Evolutionary conservation across 2,113 vertebrate species (phyloP).

Genomic region (Climacteris rufus): DNA sequence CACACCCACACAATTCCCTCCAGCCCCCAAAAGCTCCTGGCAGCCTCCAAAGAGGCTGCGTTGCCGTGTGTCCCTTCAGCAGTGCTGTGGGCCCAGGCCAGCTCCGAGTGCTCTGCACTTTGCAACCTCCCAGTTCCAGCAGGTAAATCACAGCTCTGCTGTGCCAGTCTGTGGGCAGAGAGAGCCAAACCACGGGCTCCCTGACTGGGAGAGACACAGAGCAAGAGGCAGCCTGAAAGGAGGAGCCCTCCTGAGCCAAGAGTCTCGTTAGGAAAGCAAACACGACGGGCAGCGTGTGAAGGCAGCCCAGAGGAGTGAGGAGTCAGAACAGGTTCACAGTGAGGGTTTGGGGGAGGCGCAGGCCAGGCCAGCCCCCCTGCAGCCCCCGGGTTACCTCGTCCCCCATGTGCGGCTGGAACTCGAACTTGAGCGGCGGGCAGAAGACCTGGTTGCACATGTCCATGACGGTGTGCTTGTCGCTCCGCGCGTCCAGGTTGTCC

Average conservation of each 20-base stretch:
- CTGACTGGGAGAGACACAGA: neutral
- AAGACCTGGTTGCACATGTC: conserved; percentile 99
- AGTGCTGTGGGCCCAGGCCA: neutral
- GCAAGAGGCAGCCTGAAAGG: neutral
- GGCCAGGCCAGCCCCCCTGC: neutral
- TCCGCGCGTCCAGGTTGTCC: conserved; percentile 93
- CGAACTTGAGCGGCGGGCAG: conserved; percentile 95
- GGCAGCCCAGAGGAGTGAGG: neutral
- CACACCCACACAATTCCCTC: neutral
- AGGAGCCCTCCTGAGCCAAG: neutral
- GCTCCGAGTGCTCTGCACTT: neutral
- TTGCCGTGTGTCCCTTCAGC: neutral
- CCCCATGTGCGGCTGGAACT: conserved; percentile 98
- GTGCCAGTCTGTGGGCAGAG: neutral
- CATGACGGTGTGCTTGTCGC: conserved; percentile 98
- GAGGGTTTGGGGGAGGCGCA: neutral
- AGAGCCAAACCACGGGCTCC: neutral
- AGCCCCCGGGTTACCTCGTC: conserved; percentile 81
- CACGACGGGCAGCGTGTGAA: rapidly evolving
- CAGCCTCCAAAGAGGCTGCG: neutral
- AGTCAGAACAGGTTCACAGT: neutral
- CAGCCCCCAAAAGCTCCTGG: neutral
- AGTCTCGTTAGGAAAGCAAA: neutral
- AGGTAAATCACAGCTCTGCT: neutral
- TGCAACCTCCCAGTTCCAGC: neutral